These are phyloP conservation scores for Oostethus manadensis DNA, from an alignment of 2,113 vertebrate genomes.

Conservation along the genomic window DNA sequence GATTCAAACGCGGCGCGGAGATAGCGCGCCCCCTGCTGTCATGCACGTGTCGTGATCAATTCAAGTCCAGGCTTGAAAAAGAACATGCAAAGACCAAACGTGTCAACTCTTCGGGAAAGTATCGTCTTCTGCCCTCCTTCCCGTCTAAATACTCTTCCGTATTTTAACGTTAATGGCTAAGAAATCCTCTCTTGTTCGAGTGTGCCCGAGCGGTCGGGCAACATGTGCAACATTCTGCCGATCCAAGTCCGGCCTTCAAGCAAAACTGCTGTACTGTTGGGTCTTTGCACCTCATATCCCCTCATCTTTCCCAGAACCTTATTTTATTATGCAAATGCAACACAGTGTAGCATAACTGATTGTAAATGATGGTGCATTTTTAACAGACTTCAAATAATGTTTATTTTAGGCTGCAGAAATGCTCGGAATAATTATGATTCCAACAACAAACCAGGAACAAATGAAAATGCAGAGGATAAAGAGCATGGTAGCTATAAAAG, in stretches of 20 bases:
- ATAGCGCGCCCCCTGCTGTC: slow-evolving; percentile 25
- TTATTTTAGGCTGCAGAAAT: background rate
- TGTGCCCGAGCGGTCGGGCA: background rate
- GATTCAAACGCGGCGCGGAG: slow-evolving; percentile 11
- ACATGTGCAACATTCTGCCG: background rate
- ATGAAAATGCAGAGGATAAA: background rate
- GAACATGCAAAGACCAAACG: too few species aligned
- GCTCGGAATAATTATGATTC: background rate
- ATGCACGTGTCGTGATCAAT: background rate
- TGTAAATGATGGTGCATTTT: background rate
- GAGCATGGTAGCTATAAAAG: too few species aligned
- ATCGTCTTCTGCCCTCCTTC: too few species aligned
- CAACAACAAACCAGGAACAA: background rate
- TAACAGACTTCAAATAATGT: slow-evolving; percentile 12
- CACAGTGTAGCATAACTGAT: too few species aligned
- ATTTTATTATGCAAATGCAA: too few species aligned
- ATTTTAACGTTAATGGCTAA: background rate
- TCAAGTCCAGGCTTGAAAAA: too few species aligned
- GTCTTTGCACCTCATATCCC: too few species aligned
- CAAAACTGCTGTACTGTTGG: too few species aligned
- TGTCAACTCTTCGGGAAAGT: too few species aligned
- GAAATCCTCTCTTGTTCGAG: background rate
- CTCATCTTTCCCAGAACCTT: too few species aligned
- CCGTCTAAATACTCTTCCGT: too few species aligned
- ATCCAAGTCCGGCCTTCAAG: too few species aligned